phyloP scores from a whole-genome alignment of 2,888 invertebrate species.

The Phortica magna region DNA sequence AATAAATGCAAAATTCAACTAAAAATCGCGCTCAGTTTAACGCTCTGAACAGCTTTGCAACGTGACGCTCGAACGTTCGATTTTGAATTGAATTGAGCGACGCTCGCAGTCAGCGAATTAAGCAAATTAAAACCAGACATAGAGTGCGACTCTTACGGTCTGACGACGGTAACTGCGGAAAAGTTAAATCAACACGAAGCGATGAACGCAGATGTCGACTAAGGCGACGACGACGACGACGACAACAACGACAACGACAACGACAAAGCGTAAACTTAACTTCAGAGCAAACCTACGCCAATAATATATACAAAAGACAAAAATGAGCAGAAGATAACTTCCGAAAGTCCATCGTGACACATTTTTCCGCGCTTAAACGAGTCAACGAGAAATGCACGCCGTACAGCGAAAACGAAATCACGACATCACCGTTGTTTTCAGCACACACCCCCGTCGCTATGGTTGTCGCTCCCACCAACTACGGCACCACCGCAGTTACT shows the following conservation, averaged over 20 bases:
- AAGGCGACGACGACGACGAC: no score
- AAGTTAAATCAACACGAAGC: neutral
- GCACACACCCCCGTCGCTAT: neutral
- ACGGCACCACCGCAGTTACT: neutral
- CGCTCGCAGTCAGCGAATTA: slow-evolving; percentile 39
- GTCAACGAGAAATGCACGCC: slow-evolving; percentile 65
- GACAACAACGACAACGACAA: neutral
- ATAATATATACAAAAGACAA: slow-evolving; percentile 38
- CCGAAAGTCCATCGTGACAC: slow-evolving; percentile 44
- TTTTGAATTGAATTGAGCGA: slow-evolving; percentile 66
- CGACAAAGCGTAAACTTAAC: neutral
- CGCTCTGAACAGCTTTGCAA: slow-evolving; percentile 39
- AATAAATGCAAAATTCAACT: slow-evolving; percentile 45
- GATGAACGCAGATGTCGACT: neutral
- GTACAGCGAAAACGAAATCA: slow-evolving; percentile 58
- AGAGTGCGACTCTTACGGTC: neutral
- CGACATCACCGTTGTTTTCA: slow-evolving; percentile 33
- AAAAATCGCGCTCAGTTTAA: slow-evolving; percentile 38
- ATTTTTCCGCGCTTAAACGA: slow-evolving; percentile 59
- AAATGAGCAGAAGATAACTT: slow-evolving; percentile 13
- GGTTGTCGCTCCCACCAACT: neutral
- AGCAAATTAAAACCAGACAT: neutral
- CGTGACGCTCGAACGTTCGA: slow-evolving; percentile 63
- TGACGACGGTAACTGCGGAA: neutral
- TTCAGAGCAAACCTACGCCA: slow-evolving; percentile 25